These are phyloP conservation scores for Lagenorhynchus albirostris DNA, from an alignment of 2,113 vertebrate species.

Conservation along the genomic window DNA sequence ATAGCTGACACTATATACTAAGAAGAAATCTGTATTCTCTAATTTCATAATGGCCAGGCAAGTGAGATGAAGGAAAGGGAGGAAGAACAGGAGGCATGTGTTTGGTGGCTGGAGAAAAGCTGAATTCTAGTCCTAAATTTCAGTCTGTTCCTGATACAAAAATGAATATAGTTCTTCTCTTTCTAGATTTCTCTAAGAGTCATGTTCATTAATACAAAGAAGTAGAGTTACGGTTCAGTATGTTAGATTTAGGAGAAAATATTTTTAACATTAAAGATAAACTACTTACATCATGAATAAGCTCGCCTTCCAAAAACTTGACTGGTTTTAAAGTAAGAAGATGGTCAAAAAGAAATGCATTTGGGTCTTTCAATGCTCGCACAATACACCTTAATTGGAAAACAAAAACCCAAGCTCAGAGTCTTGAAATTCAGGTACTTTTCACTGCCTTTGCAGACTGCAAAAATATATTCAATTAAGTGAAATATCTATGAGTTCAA, in stretches of 20 bases:
- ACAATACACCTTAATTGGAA: constrained; percentile 91
- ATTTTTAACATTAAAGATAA: constrained; percentile 24
- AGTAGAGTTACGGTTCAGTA: background rate
- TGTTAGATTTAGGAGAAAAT: background rate
- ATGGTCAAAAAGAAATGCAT: constrained; percentile 97
- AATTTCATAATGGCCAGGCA: background rate
- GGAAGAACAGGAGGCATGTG: background rate
- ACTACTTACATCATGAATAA: constrained; percentile 97
- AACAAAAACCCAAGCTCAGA: constrained; percentile 38
- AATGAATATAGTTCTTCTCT: background rate
- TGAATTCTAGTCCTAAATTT: background rate
- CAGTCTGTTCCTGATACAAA: background rate
- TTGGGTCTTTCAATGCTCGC: constrained; percentile 95
- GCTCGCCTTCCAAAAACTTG: constrained; percentile 98
- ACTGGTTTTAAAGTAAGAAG: constrained; percentile 97
- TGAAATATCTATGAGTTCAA: constrained; percentile 5
- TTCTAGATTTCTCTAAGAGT: background rate
- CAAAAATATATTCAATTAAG: constrained; percentile 18
- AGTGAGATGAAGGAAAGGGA: background rate
- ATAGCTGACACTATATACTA: background rate
- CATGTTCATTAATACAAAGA: background rate
- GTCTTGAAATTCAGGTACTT: constrained; percentile 15
- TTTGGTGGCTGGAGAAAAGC: background rate
- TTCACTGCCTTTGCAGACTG: background rate
- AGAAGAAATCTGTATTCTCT: background rate